These are phyloP conservation scores for Tachysurus fulvidraco DNA, from an alignment of 2,113 vertebrate species.

Conservation along the genomic window DNA sequence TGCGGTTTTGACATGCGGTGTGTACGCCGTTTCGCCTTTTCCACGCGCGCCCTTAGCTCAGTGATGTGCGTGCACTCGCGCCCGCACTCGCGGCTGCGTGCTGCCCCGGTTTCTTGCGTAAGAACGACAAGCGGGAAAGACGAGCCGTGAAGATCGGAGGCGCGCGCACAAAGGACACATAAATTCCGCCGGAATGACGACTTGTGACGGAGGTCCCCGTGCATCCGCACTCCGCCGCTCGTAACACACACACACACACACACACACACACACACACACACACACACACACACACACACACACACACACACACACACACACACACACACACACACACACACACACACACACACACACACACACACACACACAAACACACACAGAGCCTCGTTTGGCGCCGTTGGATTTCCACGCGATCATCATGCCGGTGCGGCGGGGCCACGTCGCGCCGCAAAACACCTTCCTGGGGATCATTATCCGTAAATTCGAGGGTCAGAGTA, in stretches of 20 bases:
- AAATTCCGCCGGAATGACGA: conserved; percentile 5
- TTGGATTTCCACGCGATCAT: conserved; percentile 55
- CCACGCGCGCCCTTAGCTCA: neutral
- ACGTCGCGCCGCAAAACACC: conserved; percentile 98
- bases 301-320: neutral
- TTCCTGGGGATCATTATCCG: conserved; percentile 98
- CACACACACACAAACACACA: neutral
- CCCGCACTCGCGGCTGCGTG: neutral
- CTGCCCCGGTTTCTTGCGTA: neutral
- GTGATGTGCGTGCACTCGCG: neutral
- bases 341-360: neutral
- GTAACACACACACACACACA: neutral
- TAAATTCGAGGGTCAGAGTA: conserved; percentile 99
- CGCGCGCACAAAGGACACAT: neutral
- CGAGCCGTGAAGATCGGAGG: neutral
- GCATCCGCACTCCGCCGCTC: neutral
- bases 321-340: neutral
- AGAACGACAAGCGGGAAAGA: neutral
- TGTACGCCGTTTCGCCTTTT: neutral
- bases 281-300: neutral
- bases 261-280: neutral
- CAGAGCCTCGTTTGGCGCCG: neutral
- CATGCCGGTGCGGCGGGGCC: conserved; percentile 98
- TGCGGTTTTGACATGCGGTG: neutral
- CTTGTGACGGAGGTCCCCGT: neutral